Evolutionary conservation across 2,113 vertebrate genomes (phyloP).

Genomic region (Grammomys dolichurus): DNA sequence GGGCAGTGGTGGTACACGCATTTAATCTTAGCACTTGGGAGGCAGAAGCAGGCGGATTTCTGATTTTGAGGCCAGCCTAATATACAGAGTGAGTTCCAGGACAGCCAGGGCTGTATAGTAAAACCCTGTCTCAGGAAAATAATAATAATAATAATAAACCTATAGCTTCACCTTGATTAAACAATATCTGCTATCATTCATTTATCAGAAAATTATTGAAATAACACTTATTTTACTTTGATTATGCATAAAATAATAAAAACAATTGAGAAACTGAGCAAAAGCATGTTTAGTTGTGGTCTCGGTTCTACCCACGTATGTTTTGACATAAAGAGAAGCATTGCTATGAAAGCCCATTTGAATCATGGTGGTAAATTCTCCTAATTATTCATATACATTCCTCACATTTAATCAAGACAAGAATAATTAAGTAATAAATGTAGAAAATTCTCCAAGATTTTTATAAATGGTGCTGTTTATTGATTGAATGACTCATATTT

Average conservation of each 20-base stretch:
- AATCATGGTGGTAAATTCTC: background rate
- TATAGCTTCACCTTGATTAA: background rate
- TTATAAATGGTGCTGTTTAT: background rate
- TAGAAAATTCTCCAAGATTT: background rate
- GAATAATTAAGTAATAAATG: background rate
- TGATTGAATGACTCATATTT: background rate
- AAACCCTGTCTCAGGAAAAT: too few relatives aligned
- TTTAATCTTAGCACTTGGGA: too few relatives aligned
- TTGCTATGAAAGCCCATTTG: background rate
- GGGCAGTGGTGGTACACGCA: too few relatives aligned
- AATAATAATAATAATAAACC: background rate
- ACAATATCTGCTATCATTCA: background rate
- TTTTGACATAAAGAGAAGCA: slow-evolving; percentile 6
- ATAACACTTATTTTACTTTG: background rate
- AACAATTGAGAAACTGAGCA: background rate
- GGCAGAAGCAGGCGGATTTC: too few relatives aligned
- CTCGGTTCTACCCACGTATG: background rate
- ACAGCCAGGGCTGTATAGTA: too few relatives aligned
- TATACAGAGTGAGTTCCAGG: too few relatives aligned
- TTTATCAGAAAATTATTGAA: background rate
- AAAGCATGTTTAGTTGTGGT: background rate
- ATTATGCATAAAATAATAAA: background rate
- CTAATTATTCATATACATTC: background rate
- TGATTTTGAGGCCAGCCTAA: too few relatives aligned
- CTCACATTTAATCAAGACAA: background rate